These are phyloP conservation scores for Gadopsis marmoratus DNA, from an alignment of 2,797 vertebrate genomes.

Conservation along the genomic window DNA sequence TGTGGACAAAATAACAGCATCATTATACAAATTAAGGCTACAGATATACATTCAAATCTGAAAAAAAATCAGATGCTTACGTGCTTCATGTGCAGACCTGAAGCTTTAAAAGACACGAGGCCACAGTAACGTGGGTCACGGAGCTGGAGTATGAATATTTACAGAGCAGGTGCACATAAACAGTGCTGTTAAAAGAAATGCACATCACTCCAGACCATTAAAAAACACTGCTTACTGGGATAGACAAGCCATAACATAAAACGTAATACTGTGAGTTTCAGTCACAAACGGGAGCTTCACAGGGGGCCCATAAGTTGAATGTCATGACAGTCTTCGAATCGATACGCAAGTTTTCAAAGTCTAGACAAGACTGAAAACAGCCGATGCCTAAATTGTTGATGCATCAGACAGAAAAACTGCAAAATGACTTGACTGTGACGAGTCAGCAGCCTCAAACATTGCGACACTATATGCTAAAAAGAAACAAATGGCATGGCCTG, in stretches of 20 bases:
- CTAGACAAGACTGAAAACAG: constrained; percentile 5
- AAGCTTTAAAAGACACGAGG: not conserved
- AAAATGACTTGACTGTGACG: not conserved
- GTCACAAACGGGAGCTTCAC: constrained; percentile 8
- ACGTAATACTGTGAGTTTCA: not conserved
- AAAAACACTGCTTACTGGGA: not conserved
- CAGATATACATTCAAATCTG: not conserved
- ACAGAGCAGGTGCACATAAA: not conserved
- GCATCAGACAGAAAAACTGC: not conserved
- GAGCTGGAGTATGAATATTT: not conserved
- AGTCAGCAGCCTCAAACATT: not conserved
- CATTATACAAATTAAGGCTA: not conserved
- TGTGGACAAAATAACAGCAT: not conserved
- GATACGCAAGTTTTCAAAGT: constrained; percentile 25
- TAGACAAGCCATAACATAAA: not conserved
- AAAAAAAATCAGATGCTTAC: not conserved
- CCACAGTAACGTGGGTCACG: not conserved
- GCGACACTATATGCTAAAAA: not conserved
- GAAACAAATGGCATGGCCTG: constrained; percentile 1
- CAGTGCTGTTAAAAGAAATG: not conserved
- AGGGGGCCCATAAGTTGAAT: constrained; percentile 5
- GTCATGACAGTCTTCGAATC: constrained; percentile 25
- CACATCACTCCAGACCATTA: not conserved
- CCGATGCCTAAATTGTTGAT: not conserved
- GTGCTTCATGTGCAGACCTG: not conserved